Conservation (phyloP, 1,140 invertebrate species). For the Drosophila repleta region DNA sequence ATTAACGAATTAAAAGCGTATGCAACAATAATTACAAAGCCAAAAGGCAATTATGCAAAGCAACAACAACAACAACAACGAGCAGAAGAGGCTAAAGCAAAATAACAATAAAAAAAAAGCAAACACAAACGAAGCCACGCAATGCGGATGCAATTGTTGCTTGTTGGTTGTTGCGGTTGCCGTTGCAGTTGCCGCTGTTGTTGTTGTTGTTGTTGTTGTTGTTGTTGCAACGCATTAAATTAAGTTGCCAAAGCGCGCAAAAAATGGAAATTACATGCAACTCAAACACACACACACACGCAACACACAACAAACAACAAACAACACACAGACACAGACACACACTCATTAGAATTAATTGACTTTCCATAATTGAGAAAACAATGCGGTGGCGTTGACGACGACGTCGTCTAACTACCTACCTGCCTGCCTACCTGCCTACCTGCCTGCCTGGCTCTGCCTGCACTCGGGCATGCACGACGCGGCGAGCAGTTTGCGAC, state of each 20-base stretch:
- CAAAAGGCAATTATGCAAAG: constrained; percentile 78
- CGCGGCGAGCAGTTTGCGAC: not conserved
- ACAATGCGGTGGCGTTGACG: constrained; percentile 79
- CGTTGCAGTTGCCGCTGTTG: constrained; percentile 36
- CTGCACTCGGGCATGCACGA: constrained; percentile 1
- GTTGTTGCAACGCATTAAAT: constrained; percentile 81
- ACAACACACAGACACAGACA: constrained; percentile 26
- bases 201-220: constrained; percentile 41
- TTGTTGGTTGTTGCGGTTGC: constrained; percentile 38
- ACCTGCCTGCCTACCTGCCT: constrained; percentile 34
- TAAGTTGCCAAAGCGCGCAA: constrained; percentile 81
- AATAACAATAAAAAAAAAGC: constrained; percentile 12
- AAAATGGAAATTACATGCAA: constrained; percentile 80
- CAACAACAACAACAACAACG: constrained; percentile 34
- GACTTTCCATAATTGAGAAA: constrained; percentile 83
- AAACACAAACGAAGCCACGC: constrained; percentile 57
- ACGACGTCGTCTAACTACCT: constrained; percentile 44
- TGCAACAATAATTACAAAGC: constrained; percentile 79
- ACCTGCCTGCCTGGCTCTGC: constrained; percentile 17
- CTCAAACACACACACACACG: constrained; percentile 41
- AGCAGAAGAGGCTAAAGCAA: constrained; percentile 14
- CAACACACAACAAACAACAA: too few relatives aligned
- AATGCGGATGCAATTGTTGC: constrained; percentile 77
- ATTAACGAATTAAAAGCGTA: constrained; percentile 80
- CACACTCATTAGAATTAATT: constrained; percentile 83